Conservation (phyloP, 2,797 vertebrate genomes). For the Cryptoprocta ferox region DNA sequence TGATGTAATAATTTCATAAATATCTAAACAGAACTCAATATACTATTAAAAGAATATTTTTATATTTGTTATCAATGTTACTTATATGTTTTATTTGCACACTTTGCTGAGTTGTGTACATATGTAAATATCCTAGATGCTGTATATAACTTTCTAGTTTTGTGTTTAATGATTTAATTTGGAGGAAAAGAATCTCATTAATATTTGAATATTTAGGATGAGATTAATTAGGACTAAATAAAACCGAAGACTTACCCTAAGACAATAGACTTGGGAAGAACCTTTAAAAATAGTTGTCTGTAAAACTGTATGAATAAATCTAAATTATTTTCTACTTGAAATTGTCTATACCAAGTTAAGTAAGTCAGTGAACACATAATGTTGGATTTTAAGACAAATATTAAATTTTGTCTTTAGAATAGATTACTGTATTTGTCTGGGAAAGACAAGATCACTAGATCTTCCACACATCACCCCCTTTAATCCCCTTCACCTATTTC, state of each 20-base stretch:
- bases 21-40: constrained; percentile 41
- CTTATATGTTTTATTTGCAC: constrained; percentile 31
- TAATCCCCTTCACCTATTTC: not conserved
- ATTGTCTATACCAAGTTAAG: not conserved
- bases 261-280: not conserved
- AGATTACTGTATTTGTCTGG: not conserved
- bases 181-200: not conserved
- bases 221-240: constrained; percentile 16
- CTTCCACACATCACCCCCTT: not conserved
- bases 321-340: constrained; percentile 55
- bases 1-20: not conserved
- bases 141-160: not conserved
- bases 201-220: not conserved
- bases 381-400: not conserved
- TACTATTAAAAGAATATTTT: constrained; percentile 10
- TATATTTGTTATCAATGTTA: not conserved
- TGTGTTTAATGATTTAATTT: not conserved
- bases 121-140: constrained; percentile 27
- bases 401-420: constrained; percentile 20
- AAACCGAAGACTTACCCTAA: constrained; percentile 20
- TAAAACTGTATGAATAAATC: constrained; percentile 14
- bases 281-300: not conserved
- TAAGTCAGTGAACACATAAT: not conserved
- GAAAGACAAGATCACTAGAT: not conserved
- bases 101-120: not conserved